A percentile compares a stretch with the other conserved stretches of the same genome.
phyloP scores from a whole-genome alignment of 1,140 invertebrate species.

The Portunus trituberculatus region DNA sequence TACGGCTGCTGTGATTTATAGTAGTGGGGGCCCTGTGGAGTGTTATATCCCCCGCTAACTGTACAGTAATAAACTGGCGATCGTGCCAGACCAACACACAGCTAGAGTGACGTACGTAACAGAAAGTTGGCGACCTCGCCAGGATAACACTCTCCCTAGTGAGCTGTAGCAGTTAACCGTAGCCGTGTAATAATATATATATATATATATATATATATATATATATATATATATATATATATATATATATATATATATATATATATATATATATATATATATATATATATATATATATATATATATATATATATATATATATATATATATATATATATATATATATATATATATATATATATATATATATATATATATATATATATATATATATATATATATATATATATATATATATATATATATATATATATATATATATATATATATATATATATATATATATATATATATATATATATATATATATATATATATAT shows the following conservation, averaged over 20 bases:
- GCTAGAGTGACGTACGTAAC: no score
- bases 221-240: constrained; percentile 46
- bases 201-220: constrained; percentile 39
- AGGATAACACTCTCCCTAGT: no score
- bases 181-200: no score
- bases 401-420: neutral
- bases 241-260: constrained; percentile 38
- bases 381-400: constrained; percentile 38
- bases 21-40: no score
- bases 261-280: constrained; percentile 33
- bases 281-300: constrained; percentile 32
- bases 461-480: constrained; percentile 35
- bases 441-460: constrained; percentile 35
- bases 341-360: constrained; percentile 29
- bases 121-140: no score
- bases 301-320: constrained; percentile 38
- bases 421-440: constrained; percentile 32
- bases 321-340: constrained; percentile 38
- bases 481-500: constrained; percentile 35
- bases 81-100: no score
- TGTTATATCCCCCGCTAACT: no score
- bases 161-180: no score
- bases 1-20: no score
- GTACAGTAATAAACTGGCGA: no score
- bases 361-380: constrained; percentile 38